Conservation (phyloP, 2,888 invertebrate species). For the Polyommatus iphigenia region DNA sequence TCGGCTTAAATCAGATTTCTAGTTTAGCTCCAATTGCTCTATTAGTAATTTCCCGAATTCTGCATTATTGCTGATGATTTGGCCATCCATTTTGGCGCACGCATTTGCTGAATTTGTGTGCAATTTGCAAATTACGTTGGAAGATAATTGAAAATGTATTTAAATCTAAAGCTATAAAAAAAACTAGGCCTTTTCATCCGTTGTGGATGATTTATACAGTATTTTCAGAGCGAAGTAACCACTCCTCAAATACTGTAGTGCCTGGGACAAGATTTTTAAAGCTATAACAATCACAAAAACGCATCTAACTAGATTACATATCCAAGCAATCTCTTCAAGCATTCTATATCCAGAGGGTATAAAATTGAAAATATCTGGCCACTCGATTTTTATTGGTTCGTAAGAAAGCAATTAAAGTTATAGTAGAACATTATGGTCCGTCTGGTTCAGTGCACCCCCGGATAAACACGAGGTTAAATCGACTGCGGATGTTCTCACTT, state of each 20-base stretch:
- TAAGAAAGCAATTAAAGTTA: conserved; percentile 77
- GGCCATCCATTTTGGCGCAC: background rate
- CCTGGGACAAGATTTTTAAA: no score
- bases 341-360: conserved; percentile 49
- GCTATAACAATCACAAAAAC: background rate
- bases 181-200: no score
- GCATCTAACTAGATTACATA: background rate
- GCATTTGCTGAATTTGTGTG: background rate
- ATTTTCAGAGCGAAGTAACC: no score
- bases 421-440: conserved; percentile 71
- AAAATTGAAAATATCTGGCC: conserved; percentile 63
- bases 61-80: background rate
- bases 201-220: no score
- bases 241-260: no score
- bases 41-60: background rate
- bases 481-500: conserved; percentile 77
- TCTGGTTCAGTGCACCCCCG: conserved; percentile 78
- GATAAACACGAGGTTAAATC: conserved; percentile 78
- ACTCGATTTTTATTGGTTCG: conserved; percentile 72
- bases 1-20: background rate
- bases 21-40: background rate
- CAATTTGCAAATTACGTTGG: background rate
- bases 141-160: background rate
- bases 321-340: background rate
- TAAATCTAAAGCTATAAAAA: background rate